Percentiles rank a stretch among this genome's conserved stretches.
Conservation (phyloP, 2,113 vertebrate genomes). For the Calonectris borealis region DNA sequence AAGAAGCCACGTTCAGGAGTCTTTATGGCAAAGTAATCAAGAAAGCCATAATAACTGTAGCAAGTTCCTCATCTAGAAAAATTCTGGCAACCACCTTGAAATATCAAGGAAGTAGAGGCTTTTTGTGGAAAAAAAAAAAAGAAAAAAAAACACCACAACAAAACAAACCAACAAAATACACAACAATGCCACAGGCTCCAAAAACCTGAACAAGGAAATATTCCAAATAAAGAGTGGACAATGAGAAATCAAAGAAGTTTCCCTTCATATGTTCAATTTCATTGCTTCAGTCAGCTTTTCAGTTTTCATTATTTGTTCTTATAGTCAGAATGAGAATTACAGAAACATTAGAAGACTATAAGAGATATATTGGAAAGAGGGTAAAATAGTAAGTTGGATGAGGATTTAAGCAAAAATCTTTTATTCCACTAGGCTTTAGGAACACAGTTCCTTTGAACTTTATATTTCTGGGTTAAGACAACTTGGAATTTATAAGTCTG, state of each 20-base stretch:
- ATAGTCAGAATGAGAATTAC: not conserved
- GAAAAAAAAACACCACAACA: not conserved
- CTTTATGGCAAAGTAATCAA: not conserved
- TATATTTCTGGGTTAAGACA: not conserved
- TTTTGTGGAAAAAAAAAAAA: not conserved
- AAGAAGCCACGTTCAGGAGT: not conserved
- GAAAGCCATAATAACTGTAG: not conserved
- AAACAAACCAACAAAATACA: not conserved
- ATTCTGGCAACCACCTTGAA: not conserved
- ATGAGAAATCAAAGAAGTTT: not conserved
- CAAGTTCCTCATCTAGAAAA: not conserved
- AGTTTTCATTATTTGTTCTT: not conserved
- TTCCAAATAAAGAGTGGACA: not conserved
- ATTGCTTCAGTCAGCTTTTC: not conserved
- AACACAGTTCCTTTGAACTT: not conserved
- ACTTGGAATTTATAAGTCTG: not conserved
- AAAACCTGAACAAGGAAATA: not conserved
- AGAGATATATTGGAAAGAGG: not conserved
- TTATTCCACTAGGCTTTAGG: not conserved
- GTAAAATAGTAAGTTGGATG: not conserved
- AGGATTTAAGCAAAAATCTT: not conserved
- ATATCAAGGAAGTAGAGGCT: not conserved
- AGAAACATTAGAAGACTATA: not conserved
- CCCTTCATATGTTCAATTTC: not conserved
- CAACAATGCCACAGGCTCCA: rapidly evolving